Base-by-base conservation (phyloP, 1,140 invertebrate genomes). In the Drosophila cardini region DNA sequence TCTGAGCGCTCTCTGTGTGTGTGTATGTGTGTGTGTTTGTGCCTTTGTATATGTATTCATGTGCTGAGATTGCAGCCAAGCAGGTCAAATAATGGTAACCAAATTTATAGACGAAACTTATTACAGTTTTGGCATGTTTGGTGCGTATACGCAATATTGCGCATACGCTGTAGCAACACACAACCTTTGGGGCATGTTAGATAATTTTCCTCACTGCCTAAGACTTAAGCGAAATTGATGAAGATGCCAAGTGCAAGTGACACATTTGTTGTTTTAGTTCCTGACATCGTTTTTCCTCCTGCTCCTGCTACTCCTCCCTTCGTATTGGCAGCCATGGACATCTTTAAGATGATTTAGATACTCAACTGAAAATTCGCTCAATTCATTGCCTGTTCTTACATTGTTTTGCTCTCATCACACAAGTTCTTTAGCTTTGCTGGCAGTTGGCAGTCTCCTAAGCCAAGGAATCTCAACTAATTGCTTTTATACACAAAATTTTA, bases 71-170 rank as follows among this genome's bases (percentile, higher is more conserved):
- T 89, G 76, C 78, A 89, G 80, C 85, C 85, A 89, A 89, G 78
- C 85, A 80, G 84, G 85, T 89, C 85, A 89, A 89, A 89, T 89
- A 90, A 84, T 80, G 85, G 73, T 50, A 89, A 84, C 80, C 46
- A 78, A 87, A 86, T 80, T 78, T 84, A 80, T 86, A 72, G 58
- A 78, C 65, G 85, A 81, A 86, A 77, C 83, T 85, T 84, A 70
- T 56, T 64, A 61, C 57, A 63, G 30, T 38, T 34, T 55, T 43
- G 18, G 40, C 40, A 45, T 42, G 53, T 13, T 15, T 21, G 18
- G 13, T 21, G 71, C 50, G 67, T 69, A 83, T 82, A 63, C 77
- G 76, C 56, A 70, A 57, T 15, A 40, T 60, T 64, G 50, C 53
- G 45, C 61, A 57, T 62, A 55, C 40, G 50, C 21, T 8, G 38